Percentiles rank a stretch among this genome's conserved stretches.
Conservation (phyloP, 2,797 vertebrate species). For the Betta splendens region DNA sequence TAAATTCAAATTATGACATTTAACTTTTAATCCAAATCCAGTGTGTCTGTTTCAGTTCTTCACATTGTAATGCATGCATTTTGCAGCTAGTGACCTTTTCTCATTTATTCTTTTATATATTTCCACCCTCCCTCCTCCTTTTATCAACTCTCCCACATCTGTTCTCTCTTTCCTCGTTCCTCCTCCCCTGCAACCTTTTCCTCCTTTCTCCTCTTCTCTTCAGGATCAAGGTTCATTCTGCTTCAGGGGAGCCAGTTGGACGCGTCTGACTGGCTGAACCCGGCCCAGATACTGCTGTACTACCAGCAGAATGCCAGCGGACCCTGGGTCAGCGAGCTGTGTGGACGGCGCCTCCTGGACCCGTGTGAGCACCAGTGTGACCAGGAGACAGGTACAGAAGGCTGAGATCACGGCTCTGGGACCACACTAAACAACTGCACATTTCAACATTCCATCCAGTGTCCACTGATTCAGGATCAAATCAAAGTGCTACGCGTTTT, state of each 20-base stretch:
- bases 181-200: no score
- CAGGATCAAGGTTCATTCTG: constrained; percentile 96
- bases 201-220: constrained; percentile 56
- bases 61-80: not conserved
- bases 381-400: constrained; percentile 92
- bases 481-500: no score
- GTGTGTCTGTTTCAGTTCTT: not conserved
- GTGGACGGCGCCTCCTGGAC: constrained; percentile 92
- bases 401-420: constrained; percentile 6
- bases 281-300: constrained; percentile 94
- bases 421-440: not conserved
- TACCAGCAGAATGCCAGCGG: constrained; percentile 98
- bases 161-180: not conserved
- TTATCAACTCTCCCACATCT: not conserved
- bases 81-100: not conserved
- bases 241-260: constrained; percentile 97
- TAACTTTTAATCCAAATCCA: not conserved
- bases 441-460: no score
- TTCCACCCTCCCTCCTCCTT: not conserved
- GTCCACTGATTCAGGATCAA: no score
- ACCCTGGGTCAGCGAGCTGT: constrained; percentile 94
- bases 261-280: constrained; percentile 97
- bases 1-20: not conserved
- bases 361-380: constrained; percentile 98
- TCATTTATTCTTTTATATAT: not conserved